Conservation (phyloP, 2,797 vertebrate genomes). For the Pempheris klunzingeri region DNA sequence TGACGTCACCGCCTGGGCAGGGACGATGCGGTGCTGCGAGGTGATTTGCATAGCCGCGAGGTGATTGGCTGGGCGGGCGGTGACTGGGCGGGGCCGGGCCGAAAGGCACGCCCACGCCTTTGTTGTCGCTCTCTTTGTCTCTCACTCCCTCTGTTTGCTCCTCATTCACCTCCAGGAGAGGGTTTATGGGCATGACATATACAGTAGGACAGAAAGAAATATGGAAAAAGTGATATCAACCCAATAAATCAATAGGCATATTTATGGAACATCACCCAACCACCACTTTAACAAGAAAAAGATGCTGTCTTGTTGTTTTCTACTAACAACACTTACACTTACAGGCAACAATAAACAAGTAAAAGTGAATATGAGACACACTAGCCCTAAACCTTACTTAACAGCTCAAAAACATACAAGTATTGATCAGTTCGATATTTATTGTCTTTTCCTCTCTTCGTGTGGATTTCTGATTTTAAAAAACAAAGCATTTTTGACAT, state of each 20-base stretch:
- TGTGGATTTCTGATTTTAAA: too few relatives aligned
- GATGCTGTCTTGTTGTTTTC: not conserved
- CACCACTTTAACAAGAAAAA: not conserved
- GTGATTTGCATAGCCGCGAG: constrained; percentile 74
- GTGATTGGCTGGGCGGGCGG: constrained; percentile 82
- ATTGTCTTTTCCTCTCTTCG: too few relatives aligned
- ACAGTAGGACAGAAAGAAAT: too few relatives aligned
- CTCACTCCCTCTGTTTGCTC: constrained; percentile 39
- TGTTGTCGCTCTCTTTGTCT: constrained; percentile 82
- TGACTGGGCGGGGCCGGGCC: constrained; percentile 66
- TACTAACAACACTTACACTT: not conserved
- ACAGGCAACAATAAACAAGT: not conserved
- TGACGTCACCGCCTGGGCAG: constrained; percentile 86
- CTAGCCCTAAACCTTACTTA: too few relatives aligned
- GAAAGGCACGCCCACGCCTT: constrained; percentile 74
- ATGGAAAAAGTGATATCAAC: too few relatives aligned
- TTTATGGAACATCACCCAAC: not conserved
- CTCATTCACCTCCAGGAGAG: not conserved
- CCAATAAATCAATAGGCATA: too few relatives aligned
- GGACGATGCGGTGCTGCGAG: constrained; percentile 84
- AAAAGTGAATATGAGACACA: too few relatives aligned
- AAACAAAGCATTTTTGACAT: too few relatives aligned
- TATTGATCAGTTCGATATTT: too few relatives aligned
- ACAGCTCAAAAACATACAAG: too few relatives aligned
- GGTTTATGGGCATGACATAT: not conserved